phyloP scores from a whole-genome alignment of 2,113 vertebrate genomes.

The Pygoscelis adeliae region DNA sequence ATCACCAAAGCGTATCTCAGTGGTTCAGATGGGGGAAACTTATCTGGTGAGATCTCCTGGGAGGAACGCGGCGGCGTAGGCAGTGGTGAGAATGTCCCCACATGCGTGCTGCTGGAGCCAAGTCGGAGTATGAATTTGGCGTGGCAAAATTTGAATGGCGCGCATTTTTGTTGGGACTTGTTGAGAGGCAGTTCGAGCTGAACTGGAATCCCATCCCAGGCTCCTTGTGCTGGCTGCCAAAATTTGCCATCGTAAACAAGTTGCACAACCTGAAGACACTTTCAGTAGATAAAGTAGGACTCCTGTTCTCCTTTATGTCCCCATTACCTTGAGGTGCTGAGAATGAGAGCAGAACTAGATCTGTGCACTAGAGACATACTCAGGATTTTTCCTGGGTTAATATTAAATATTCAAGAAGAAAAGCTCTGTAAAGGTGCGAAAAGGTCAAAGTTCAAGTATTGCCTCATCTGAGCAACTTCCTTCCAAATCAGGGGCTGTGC shows the following conservation, averaged over 20 bases:
- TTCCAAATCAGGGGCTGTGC: background rate
- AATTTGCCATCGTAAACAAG: background rate
- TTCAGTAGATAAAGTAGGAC: background rate
- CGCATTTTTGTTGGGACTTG: background rate
- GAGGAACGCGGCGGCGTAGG: background rate
- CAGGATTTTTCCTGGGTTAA: background rate
- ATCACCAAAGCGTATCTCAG: background rate
- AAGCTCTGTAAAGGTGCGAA: background rate
- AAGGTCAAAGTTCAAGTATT: background rate
- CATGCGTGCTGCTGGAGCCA: background rate
- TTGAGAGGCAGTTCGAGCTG: background rate
- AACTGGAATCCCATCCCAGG: background rate
- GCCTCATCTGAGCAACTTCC: background rate
- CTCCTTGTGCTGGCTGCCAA: background rate
- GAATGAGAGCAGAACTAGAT: background rate
- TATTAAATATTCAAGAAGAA: background rate
- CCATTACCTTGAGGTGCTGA: background rate
- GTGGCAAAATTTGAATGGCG: background rate
- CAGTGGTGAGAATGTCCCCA: background rate
- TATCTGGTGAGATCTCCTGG: background rate
- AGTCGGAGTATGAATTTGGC: rapidly evolving
- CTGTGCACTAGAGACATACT: background rate
- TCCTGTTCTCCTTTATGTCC: background rate
- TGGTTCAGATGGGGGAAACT: background rate
- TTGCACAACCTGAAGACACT: background rate